Base-by-base conservation (phyloP, 2,888 invertebrate genomes). In the Amblyjoppa fuscipennis region DNA sequence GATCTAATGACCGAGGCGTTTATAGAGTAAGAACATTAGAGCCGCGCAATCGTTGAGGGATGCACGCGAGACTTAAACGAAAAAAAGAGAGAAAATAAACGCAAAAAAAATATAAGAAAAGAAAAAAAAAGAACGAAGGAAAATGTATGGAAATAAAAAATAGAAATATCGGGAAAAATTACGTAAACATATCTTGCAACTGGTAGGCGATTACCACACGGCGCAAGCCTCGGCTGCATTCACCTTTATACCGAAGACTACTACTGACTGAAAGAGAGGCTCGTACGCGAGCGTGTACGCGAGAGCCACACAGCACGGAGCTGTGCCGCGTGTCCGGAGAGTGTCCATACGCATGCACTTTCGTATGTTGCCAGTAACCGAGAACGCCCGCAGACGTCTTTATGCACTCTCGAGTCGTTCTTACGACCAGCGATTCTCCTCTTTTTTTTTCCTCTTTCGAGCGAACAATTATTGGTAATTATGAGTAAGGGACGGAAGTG, bases 101-200 rank as follows among this genome's bases (percentile, higher is more conserved):
- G 4, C 7, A 25, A 56, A 68, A 31, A n/a, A 34, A 34, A 20
- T 25, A 34, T 45, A 13, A 69, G 53, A 53, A 45, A 28, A 11
- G 3, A 9, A 25, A 25, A 25, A 53, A 53, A 56, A 9, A 25
- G 38, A 38, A 45, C 28, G 31, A 11, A 16, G 25, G 13, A 34
- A 38, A n/a, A 34, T 20, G 9, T 34, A 51, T 41, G 20, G 45
- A 1, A 51, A 53, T 13, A 5, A 49, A 34, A 83, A 49, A 78
- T 2, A 74, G 75, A 87, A 85, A 86, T 85, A 81, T 76, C 31
- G 70, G 89, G 88, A 88, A 88, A 93, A 93, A 92, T 93, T 93
- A 93, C 92, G 93, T 92, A 93, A 93, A 93, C 92, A 91, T 82
- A 83, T 93, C 90, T 92, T 90, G 92, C 91, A 90, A 92, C 80